A percentile compares a stretch with the other conserved stretches of the same genome.
phyloP scores from a whole-genome alignment of 2,888 invertebrate genomes.

The Cerastis rubricosa region DNA sequence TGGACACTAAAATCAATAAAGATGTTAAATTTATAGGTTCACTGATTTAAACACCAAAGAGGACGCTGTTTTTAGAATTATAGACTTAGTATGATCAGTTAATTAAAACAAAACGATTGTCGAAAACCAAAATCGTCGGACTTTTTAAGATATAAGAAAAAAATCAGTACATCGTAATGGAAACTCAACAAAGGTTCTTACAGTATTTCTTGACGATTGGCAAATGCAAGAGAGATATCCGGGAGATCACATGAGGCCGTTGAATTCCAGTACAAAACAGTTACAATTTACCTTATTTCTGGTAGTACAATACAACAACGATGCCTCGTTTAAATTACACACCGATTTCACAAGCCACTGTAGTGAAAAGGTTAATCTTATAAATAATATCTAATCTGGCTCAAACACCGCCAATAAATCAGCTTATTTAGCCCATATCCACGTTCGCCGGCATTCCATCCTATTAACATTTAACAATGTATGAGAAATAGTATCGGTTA shows the following conservation, averaged over 20 bases:
- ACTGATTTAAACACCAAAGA: neutral
- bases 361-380: conserved; percentile 62
- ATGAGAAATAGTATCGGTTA: conserved; percentile 72
- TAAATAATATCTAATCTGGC: conserved; percentile 63
- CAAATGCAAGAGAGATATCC: neutral
- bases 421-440: conserved; percentile 58
- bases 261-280: neutral
- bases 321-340: conserved; percentile 37
- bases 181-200: too few relatives aligned
- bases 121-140: too few relatives aligned
- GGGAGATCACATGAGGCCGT: accelerated
- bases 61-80: too few relatives aligned
- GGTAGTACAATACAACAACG: conserved; percentile 18
- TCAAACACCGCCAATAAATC: conserved; percentile 55
- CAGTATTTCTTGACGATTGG: too few relatives aligned
- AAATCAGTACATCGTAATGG: neutral
- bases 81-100: neutral
- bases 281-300: neutral
- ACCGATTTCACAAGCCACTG: conserved; percentile 37
- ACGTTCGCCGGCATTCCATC: conserved; percentile 64
- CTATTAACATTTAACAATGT: conserved; percentile 71
- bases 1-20: conserved; percentile 7
- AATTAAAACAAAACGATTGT: neutral
- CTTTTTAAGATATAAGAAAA: neutral
- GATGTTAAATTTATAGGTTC: conserved; percentile 6